A percentile compares a stretch with the other conserved stretches of the same genome.
phyloP scores from a whole-genome alignment of 2,797 vertebrate species.

The Odontamblyopus rebecca region DNA sequence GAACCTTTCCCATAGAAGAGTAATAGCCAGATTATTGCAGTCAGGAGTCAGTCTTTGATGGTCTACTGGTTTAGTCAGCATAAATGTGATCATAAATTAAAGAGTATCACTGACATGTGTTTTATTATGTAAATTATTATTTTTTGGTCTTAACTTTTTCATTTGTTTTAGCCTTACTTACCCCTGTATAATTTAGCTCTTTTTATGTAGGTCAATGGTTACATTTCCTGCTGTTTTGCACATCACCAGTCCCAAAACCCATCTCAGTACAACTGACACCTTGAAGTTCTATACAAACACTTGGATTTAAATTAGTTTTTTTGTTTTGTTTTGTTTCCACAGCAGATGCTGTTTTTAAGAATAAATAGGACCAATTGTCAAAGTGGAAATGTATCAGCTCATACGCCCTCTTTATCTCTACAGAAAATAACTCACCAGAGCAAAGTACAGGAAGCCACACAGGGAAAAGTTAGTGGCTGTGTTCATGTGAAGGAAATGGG shows the following conservation, averaged over 20 bases:
- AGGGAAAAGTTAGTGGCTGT: conserved; percentile 60
- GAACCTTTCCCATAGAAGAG: conserved; percentile 41
- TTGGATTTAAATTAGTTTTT: background rate
- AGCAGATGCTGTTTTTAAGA: conserved; percentile 36
- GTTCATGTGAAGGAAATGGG: conserved; percentile 67
- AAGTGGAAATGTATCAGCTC: conserved; percentile 59
- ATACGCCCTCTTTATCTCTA: conserved; percentile 69
- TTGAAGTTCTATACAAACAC: background rate
- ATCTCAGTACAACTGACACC: background rate
- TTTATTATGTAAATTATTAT: background rate
- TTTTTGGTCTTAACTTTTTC: background rate
- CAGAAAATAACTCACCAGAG: conserved; percentile 62
- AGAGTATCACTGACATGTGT: background rate
- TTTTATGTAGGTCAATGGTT: too few relatives aligned
- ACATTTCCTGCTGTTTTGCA: background rate
- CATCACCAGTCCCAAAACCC: background rate
- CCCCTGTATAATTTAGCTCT: background rate
- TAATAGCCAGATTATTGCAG: background rate
- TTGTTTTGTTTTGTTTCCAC: background rate
- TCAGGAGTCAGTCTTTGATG: conserved; percentile 4
- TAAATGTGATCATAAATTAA: conserved; percentile 12
- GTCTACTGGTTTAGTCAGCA: conserved; percentile 33
- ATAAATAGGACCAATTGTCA: conserved; percentile 55
- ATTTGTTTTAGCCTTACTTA: background rate
- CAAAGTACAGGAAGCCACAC: conserved; percentile 65